A percentile compares a stretch with the other conserved stretches of the same genome.
Evolutionary conservation across 1,140 invertebrate species (phyloP).

Genomic region (Drosophila equinoxialis): DNA sequence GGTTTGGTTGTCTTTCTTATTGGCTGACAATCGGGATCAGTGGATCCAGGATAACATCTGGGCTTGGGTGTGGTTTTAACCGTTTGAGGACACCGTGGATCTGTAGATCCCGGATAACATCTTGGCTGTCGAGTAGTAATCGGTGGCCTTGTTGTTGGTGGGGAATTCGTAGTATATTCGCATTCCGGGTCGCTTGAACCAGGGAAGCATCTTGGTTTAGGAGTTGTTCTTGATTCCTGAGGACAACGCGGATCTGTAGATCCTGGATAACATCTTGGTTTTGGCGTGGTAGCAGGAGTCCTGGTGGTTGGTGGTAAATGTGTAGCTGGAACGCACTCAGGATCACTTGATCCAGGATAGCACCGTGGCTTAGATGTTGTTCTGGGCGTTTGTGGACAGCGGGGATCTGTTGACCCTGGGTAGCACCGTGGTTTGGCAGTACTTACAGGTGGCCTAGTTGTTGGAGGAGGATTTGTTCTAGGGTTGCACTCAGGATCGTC

Average conservation of each 20-base stretch:
- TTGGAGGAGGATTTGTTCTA: conserved; percentile 70
- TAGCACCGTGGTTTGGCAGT: conserved; percentile 80
- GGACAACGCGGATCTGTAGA: conserved; percentile 18
- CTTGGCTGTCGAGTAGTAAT: conserved; percentile 5
- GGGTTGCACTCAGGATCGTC: conserved; percentile 83
- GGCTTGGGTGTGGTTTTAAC: conserved; percentile 54
- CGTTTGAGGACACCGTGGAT: conserved; percentile 78
- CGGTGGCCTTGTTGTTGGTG: conserved; percentile 18
- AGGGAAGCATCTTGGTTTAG: conserved; percentile 76
- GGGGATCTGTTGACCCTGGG: conserved; percentile 81
- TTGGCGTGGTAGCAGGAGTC: conserved; percentile 23
- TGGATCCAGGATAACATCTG: conserved; percentile 77
- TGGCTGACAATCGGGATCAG: conserved; percentile 50
- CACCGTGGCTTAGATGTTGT: conserved; percentile 82
- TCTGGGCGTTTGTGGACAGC: conserved; percentile 45
- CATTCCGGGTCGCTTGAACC: conserved; percentile 83
- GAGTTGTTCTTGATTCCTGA: conserved; percentile 28
- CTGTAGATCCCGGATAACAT: conserved; percentile 35
- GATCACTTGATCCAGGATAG: conserved; percentile 62
- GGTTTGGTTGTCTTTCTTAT: neutral
- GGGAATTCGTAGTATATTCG: conserved; percentile 69
- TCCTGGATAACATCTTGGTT: conserved; percentile 12
- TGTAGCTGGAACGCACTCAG: conserved; percentile 64
- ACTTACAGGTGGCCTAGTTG: conserved; percentile 35
- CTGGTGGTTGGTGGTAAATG: conserved; percentile 41